Base-by-base conservation (phyloP, 2,113 vertebrate species). In the Sapayoa aenigma region DNA sequence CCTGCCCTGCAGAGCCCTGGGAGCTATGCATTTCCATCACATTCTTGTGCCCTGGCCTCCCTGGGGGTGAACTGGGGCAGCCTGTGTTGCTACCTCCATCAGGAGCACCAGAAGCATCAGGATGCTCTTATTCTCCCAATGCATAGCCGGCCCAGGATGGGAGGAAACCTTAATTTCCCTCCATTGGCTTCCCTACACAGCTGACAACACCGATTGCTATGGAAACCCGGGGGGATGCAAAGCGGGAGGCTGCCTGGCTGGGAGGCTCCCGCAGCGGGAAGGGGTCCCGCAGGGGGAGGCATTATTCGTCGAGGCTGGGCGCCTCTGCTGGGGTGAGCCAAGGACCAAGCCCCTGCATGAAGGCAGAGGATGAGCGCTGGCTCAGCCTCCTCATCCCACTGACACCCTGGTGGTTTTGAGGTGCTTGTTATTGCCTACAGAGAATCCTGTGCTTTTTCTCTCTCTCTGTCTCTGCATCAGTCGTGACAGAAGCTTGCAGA, bases 161-260 rank as follows among this genome's bases (percentile, higher is more conserved):
- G 58, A 39, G 73, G 63, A 86, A 92, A 76, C 27, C 67, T 67
- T 69, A 5, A 5, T 77, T 90, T 88, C 49, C 37, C 71, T 79
- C 74, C 74, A 22, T 0, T 11, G 8, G 31, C 62, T 88, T 92
- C 37, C 66, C 59, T 0, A 1, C 5, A 4, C 18, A 55, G 73
- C 86, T 95, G 84, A 84, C 78, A 95, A 84, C 72, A 52, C 30
- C 0, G 16, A 96, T 95, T 88, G 90, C 95, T 95, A 97, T 93
- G 95, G 97, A 96, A 96, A 97, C 93, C 46, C 1, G 0, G 17
- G 25, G 87, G 76, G 63, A 84, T 62, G 73, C 0, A 0, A 87
- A 75, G 59, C 72, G 33, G n/a, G 49, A 62, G 44, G 37, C 71
- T 90, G 77, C 69, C 74, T 47, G 50, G 21, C 46, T 4, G 3